Percentiles rank a stretch among this genome's conserved stretches.
phyloP scores from a whole-genome alignment of 2,797 vertebrate genomes.

The Microchirus variegatus region DNA sequence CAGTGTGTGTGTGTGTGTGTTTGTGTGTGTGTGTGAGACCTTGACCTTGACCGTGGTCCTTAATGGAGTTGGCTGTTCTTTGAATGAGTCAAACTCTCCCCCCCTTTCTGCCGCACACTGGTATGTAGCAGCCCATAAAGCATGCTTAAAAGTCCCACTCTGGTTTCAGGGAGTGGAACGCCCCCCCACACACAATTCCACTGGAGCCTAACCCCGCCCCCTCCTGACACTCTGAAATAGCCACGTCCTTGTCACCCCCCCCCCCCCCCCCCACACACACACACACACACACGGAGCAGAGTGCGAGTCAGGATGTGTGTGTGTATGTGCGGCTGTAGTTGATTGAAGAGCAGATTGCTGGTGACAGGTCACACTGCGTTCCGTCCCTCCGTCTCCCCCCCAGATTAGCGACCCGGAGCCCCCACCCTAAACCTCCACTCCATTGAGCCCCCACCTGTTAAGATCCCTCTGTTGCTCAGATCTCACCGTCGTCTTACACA shows the following conservation, averaged over 20 bases:
- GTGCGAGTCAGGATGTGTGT: conserved; percentile 48
- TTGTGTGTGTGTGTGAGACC: conserved; percentile 43
- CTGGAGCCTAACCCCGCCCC: conserved; percentile 46
- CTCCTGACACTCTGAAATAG: conserved; percentile 84
- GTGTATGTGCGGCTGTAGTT: conserved; percentile 66
- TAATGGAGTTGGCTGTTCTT: conserved; percentile 79
- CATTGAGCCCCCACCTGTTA: conserved; percentile 87
- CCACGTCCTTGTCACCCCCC: conserved; percentile 81
- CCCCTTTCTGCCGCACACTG: conserved; percentile 43
- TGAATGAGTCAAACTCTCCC: conserved; percentile 75
- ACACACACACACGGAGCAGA: conserved; percentile 51
- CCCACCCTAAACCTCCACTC: conserved; percentile 54
- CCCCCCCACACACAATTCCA: conserved; percentile 12
- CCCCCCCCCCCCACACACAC: too few species aligned
- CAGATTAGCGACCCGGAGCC: conserved; percentile 84
- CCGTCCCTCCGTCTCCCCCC: conserved; percentile 75
- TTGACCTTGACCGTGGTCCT: conserved; percentile 78
- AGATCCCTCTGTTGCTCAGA: conserved; percentile 86
- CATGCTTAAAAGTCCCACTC: conserved; percentile 80
- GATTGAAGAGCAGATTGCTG: conserved; percentile 83
- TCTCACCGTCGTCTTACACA: conserved; percentile 65
- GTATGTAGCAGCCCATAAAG: conserved; percentile 85
- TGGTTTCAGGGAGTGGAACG: conserved; percentile 82
- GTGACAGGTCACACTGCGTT: conserved; percentile 86
- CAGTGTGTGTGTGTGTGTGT: conserved; percentile 30